A percentile compares a stretch with the other conserved stretches of the same genome.
These are phyloP conservation scores for Aptenodytes forsteri DNA, from an alignment of 2,113 vertebrate species.

Conservation along the genomic window DNA sequence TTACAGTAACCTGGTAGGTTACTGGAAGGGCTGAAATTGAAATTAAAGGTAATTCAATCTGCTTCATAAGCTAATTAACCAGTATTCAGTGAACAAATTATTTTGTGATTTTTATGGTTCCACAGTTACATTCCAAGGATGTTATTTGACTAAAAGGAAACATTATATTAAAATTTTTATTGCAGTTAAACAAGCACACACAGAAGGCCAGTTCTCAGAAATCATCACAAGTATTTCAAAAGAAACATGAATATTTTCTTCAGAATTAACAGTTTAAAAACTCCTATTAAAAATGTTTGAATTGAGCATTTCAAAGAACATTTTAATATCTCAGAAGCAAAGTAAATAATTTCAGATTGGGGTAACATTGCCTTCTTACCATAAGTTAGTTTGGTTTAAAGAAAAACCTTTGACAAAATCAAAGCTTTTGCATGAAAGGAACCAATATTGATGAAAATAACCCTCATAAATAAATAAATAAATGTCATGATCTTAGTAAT, in stretches of 20 bases:
- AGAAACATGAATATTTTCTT: not conserved
- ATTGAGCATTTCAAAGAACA: not conserved
- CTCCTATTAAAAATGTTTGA: not conserved
- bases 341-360: not conserved
- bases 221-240: not conserved
- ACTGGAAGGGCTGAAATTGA: not conserved
- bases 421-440: conserved; percentile 16
- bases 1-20: not conserved
- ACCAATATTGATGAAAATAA: not conserved
- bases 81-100: not conserved
- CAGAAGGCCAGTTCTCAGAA: not conserved
- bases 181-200: not conserved
- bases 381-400: not conserved
- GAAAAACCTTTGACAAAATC: conserved; percentile 2
- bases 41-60: not conserved
- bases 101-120: not conserved
- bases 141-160: not conserved
- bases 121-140: not conserved
- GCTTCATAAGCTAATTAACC: not conserved
- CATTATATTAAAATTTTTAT: not conserved
- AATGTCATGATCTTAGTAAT: not conserved
- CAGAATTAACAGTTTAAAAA: not conserved
- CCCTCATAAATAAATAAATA: conserved; percentile 8
- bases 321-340: not conserved
- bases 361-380: not conserved